A percentile compares a stretch with the other conserved stretches of the same genome.
Conservation (phyloP, 2,113 vertebrate genomes). For the Gnathonemus echidnorhynchus region DNA sequence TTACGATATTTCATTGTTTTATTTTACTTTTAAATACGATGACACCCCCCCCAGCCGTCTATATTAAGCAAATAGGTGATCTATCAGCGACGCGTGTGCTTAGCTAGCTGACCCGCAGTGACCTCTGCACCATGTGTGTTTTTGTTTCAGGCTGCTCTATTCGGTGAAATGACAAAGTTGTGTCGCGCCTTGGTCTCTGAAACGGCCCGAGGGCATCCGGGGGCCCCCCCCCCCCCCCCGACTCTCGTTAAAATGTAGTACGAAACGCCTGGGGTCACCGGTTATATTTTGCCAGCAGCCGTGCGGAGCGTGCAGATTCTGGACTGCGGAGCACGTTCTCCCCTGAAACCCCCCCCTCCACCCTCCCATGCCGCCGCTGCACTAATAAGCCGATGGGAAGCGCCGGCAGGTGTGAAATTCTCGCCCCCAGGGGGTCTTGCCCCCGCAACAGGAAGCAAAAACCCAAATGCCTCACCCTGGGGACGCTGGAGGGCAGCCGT, state of each 20-base stretch:
- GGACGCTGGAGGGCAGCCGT: neutral
- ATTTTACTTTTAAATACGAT: neutral
- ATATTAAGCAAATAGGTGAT: neutral
- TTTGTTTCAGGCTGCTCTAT: neutral
- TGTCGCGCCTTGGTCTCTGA: neutral
- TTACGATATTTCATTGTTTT: neutral
- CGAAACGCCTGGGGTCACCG: conserved; percentile 7
- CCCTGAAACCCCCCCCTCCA: neutral
- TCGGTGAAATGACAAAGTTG: neutral
- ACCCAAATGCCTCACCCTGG: conserved; percentile 5
- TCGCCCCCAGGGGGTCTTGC: neutral
- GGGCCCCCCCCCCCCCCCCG: neutral
- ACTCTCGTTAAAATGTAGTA: conserved; percentile 9
- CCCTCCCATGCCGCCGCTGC: neutral
- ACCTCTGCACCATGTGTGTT: neutral
- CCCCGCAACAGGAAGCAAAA: conserved; percentile 16
- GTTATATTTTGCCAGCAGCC: neutral
- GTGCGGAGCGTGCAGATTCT: neutral
- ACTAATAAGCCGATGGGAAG: conserved; percentile 17
- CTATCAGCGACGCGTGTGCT: neutral
- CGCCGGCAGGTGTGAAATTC: conserved; percentile 17
- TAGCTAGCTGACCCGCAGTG: neutral
- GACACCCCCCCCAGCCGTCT: neutral
- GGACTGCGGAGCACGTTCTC: neutral
- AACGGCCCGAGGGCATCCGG: neutral